Base-by-base conservation (phyloP, 1,140 invertebrate species). In the Vollenhovia emeryi region DNA sequence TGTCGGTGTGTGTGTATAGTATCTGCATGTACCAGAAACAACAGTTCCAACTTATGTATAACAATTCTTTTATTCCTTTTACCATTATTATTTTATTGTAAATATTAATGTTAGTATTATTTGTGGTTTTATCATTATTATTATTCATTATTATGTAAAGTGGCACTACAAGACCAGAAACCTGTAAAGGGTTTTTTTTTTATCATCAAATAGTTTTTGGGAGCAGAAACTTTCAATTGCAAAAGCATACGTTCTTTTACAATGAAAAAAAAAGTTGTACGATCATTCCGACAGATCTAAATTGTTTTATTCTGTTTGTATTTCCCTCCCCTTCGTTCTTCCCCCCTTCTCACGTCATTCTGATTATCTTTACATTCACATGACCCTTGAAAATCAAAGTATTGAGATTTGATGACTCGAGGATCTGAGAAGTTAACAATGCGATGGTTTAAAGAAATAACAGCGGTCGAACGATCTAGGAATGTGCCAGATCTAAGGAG, bases 31-130 rank as follows among this genome's bases (percentile, higher is more conserved):
- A 90, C 88, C 85, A 89, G 89, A 90, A 89, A 87, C 88, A 90
- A 89, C 80, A 87, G 75, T 89, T 89, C 82, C 89, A 89, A 89
- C 86, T 90, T 90, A 89, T n/a, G n/a, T n/a, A n/a, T 89, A 90
- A 90, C 89, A 89, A 90, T 87, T 62, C 36, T 89, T 89, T 87
- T 90, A 85, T 85, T 87, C 43, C 43, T 64, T 76, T 87, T 74
- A 85, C 57, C 55, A 85, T 85, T 85, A 80, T 80, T 85, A 84
- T 64, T 84, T 79, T 79, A 78, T 85, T 85, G 60, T 85, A 79
- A 57, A 69, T 66, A 68, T 80, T 85, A 68, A 68, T 84, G 43
- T 86, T 45, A 69, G 48, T 74, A 60, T 84, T 68, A 78, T 64
- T 83, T 75, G 21, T 71, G 24, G 24, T 68, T 27, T 80, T 27